Base-by-base conservation (phyloP, 1,140 invertebrate species). In the Drosophila rufa region DNA sequence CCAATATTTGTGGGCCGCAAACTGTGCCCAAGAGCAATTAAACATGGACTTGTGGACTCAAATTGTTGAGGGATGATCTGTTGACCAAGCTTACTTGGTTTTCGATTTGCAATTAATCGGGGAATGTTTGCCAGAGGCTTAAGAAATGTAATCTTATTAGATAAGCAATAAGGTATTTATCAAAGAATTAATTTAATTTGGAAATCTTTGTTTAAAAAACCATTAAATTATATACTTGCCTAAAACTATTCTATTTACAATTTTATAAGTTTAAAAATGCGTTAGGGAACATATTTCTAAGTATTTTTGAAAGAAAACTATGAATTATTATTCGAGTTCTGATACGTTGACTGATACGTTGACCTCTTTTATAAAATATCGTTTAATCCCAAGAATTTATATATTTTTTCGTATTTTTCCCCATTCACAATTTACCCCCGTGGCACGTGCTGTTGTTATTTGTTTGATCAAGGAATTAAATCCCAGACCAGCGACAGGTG, bases 81-180 rank as follows among this genome's bases (percentile, higher is more conserved):
- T 53, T 47, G 33, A 33, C 33, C 14, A 27, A 11, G 36, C 27
- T 8, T 2, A 19, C 3, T 30, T 30, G 36, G 45, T 64, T 66
- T 64, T n/a, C 46, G 46, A 55, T 58, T 57, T 67, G 70, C 61
- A 75, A 62, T 79, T 76, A 76, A 75, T 82, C 79, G 70, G 25
- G 33, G 2, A 30, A 30, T 40, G 40, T 47, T 67, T 56, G 59
- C 17, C 2, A 14, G 15, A 36, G 8, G 19, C 12, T 47, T 61
- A n/a, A 42, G n/a, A 11, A 3, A 15, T 19, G 19, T 14, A 2
- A 11, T 22, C 12, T 33, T 11, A 14, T 61, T 50, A 33, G 5
- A 43, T 43, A 8, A 8, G 7, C 2, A 43, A n/a, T 8, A 8
- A 7, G 36, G 12, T 14, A 38, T 14, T 38, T 4, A 14, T 14